Percentiles rank a stretch among this genome's conserved stretches.
phyloP scores from a whole-genome alignment of 2,113 vertebrate genomes.

The Dasyurus viverrinus region DNA sequence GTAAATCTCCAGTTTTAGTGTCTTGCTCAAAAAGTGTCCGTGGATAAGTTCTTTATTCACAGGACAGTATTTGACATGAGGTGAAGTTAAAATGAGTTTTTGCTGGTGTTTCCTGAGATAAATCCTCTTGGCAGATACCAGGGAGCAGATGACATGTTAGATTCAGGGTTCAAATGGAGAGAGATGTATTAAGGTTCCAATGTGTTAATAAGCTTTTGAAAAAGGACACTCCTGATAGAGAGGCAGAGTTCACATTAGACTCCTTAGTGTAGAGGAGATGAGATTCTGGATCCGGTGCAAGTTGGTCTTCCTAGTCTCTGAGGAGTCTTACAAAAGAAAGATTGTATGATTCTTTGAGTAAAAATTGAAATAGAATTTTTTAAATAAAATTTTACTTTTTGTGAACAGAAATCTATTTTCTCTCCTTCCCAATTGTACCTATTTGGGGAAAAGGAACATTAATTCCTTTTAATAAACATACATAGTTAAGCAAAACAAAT shows the following conservation, averaged over 20 bases:
- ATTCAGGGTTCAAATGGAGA: background rate
- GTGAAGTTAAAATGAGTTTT: background rate
- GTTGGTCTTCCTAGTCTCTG: background rate
- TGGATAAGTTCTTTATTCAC: background rate
- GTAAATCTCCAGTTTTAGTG: background rate
- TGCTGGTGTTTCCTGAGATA: background rate
- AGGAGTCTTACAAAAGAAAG: background rate
- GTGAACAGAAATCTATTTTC: background rate
- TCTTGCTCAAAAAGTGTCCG: background rate
- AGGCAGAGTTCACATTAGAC: background rate
- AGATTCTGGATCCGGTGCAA: background rate
- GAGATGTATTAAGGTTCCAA: background rate
- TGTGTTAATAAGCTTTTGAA: background rate
- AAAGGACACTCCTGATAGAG: background rate
- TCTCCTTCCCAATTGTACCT: background rate
- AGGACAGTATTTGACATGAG: background rate
- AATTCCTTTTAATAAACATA: background rate
- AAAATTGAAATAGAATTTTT: background rate
- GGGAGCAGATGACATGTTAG: background rate
- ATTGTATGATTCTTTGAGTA: background rate
- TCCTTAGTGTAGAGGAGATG: background rate
- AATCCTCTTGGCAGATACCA: background rate
- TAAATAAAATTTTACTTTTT: background rate
- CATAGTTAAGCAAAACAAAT: background rate
- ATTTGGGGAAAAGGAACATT: background rate